Base-by-base conservation (phyloP, 2,113 vertebrate genomes). In the Stegastes partitus region DNA sequence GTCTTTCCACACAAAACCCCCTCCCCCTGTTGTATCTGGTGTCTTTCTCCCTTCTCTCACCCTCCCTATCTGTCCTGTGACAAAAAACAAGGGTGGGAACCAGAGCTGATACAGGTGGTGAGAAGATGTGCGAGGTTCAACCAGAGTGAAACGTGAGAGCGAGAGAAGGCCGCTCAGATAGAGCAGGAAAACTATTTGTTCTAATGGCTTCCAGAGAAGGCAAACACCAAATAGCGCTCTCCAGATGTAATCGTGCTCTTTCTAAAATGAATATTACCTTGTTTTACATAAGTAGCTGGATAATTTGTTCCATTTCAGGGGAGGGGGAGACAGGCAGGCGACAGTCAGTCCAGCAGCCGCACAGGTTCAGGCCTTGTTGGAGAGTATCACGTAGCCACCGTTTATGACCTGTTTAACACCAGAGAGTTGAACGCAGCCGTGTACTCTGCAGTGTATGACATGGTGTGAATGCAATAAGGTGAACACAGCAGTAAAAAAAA, bases 341-440 rank as follows among this genome's bases (percentile, higher is more conserved):
- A 88, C 87, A 89, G 86, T 70, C 85, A 89, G 86, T 82, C 89
- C 59, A 73, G 82, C 83, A 77, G 77, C 77, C 74, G 45, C 80
- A 89, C 85, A 91, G 82, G 90, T 90, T 82, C 62, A 64, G 82
- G 79, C 83, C 83, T 92, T 89, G 83, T 86, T 90, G 88, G 56
- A 81, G 79, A 79, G 87, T 85, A 91, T 92, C 91, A 81, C 84
- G 74, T 90, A 86, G 92, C 87, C 44, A 55, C 37, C 37, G 91
- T 93, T 94, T 94, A 93, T 72, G 90, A 92, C 79, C 91, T 89
- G 92, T 92, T 93, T 92, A 94, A 91, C 88, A 88, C 91, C 85
- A 76, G 49, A 81, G 79, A 75, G 84, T 61, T 92, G 89, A 93
- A 91, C 87, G 51, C 80, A 42, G 79, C 77, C 85, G 70, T 89